These are phyloP conservation scores for Pluvianellus socialis DNA, from an alignment of 2,113 vertebrate species.

Conservation along the genomic window DNA sequence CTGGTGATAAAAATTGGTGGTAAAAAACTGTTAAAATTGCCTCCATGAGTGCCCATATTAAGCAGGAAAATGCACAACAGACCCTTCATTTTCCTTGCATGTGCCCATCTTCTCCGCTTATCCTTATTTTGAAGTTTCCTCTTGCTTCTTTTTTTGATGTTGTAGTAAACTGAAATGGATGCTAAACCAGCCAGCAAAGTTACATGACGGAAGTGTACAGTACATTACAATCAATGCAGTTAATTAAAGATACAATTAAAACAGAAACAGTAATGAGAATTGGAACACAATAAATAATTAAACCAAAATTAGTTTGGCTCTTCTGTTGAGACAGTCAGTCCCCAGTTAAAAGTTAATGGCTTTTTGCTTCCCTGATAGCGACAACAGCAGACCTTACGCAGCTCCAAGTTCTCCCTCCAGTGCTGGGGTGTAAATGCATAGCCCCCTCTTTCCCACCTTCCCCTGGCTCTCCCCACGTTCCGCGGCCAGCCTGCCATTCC, in stretches of 20 bases:
- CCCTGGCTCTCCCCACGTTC: background rate
- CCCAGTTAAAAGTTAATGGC: background rate
- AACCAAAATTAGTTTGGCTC: constrained; percentile 38
- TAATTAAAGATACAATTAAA: constrained; percentile 68
- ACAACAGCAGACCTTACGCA: background rate
- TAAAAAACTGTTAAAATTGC: background rate
- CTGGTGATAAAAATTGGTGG: background rate
- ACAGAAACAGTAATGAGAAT: constrained; percentile 21
- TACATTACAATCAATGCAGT: constrained; percentile 30
- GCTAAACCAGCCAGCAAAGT: background rate
- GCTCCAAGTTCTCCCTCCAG: background rate
- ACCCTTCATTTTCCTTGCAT: background rate
- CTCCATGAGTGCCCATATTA: background rate
- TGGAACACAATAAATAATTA: constrained; percentile 57
- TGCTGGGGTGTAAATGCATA: background rate
- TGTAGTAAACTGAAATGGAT: background rate
- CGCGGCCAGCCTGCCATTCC: background rate
- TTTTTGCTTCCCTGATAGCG: background rate
- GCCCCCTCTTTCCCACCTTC: background rate
- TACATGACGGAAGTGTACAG: background rate
- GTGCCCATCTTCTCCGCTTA: background rate
- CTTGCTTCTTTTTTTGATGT: background rate
- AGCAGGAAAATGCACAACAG: background rate
- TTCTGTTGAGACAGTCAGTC: background rate
- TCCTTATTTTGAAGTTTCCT: background rate